phyloP scores from a whole-genome alignment of 64 coral and sea anemone species.

The Dendrophyllia cribrosa region DNA sequence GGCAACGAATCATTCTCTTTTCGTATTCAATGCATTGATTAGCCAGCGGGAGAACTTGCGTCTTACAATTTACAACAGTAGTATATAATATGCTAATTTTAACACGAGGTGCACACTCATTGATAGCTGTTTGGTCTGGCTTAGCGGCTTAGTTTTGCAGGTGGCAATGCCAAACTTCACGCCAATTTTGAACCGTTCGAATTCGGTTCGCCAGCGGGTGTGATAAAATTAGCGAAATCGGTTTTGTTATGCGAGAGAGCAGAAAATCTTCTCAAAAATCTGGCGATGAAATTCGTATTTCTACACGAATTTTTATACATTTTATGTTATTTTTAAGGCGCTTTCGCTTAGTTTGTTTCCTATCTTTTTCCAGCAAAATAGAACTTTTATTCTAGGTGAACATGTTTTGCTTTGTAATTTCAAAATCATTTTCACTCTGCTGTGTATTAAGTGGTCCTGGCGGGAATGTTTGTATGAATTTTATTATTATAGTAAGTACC shows the following conservation, averaged over 20 bases:
- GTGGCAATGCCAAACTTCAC: background rate
- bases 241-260: background rate
- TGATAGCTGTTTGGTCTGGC: background rate
- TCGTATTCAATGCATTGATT: background rate
- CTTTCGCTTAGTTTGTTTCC: too few relatives aligned
- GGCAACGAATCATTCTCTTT: background rate
- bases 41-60: background rate
- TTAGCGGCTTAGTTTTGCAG: constrained; percentile 8
- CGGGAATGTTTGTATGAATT: too few relatives aligned
- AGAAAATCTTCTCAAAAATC: background rate
- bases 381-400: too few relatives aligned
- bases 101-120: background rate
- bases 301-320: background rate
- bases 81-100: constrained; percentile 33
- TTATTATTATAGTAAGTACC: too few relatives aligned
- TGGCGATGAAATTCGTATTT: background rate
- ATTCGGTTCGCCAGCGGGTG: background rate
- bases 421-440: too few relatives aligned
- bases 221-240: background rate
- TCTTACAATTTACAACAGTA: background rate
- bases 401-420: too few relatives aligned
- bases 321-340: too few relatives aligned
- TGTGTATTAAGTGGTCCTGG: too few relatives aligned
- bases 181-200: background rate
- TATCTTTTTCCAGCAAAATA: too few relatives aligned